Evolutionary conservation across 2,888 invertebrate species (phyloP).

Genomic region (Hylaea fasciaria): DNA sequence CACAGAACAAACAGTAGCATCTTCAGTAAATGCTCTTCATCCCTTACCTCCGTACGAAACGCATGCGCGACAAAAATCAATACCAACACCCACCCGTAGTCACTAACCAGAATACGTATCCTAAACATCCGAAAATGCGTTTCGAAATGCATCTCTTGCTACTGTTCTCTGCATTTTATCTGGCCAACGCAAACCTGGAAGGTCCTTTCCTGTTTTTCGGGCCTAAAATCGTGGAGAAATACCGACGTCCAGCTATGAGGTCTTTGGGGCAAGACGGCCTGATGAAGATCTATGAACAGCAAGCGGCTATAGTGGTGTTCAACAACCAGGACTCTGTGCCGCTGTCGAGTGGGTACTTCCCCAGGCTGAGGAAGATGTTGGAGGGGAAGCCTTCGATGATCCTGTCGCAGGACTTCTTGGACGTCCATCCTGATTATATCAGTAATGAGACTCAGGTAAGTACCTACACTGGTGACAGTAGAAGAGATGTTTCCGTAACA

Average conservation of each 20-base stretch:
- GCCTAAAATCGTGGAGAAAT: constrained; percentile 75
- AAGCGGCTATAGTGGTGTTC: constrained; percentile 85
- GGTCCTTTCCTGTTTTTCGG: constrained; percentile 87
- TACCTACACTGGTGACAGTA: no score
- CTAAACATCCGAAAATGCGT: constrained; percentile 29
- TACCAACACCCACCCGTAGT: constrained; percentile 33
- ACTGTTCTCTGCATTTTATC: constrained; percentile 44
- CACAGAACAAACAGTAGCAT: neutral
- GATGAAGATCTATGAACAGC: constrained; percentile 84
- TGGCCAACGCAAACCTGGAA: constrained; percentile 75
- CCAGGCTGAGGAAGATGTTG: constrained; percentile 83
- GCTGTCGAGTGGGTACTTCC: constrained; percentile 82
- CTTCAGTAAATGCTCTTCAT: neutral
- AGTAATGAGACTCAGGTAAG: constrained; percentile 86
- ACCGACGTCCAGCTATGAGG: constrained; percentile 80
- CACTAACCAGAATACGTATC: constrained; percentile 10
- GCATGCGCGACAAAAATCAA: constrained; percentile 42
- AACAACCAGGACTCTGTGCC: constrained; percentile 84
- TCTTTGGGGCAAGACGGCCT: constrained; percentile 83
- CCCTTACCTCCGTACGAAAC: neutral
- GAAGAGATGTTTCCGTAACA: no score
- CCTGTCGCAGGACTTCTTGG: constrained; percentile 83
- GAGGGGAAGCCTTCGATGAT: constrained; percentile 80
- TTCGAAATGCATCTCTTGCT: constrained; percentile 39
- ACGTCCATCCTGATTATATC: constrained; percentile 85